Base-by-base conservation (phyloP, 2,888 invertebrate species). In the Frankliniella fusca region DNA sequence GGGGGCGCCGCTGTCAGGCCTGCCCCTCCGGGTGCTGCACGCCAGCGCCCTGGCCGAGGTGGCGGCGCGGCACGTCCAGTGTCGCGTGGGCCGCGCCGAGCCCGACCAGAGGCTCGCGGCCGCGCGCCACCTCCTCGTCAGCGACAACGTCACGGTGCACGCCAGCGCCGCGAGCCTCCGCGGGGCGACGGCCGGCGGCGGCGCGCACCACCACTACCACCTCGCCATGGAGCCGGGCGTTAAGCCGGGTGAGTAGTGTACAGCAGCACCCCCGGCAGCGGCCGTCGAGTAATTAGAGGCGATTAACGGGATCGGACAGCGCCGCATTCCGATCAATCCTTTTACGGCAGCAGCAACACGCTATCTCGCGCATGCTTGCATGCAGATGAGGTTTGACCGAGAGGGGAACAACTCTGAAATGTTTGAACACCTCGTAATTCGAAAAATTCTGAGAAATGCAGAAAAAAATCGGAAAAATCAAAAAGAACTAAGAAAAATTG, bases 141-240 rank as follows among this genome's bases (percentile, higher is more conserved):
- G 83, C 80, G 83, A 84, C 80, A 84, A 84, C 80, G 81, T 84
- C 8, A 83, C 83, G 28, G 83, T 84, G 50, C 76, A 81, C 48
- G 80, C 80, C 23, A 28, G 80, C n/a, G 61, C 80, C 12, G 82
- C 82, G 76, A 20, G 38, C 23, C 3, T 23, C 54, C n/a, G 11
- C 23, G 11, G 1, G 12, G 70, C 23, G 23, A 89, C 90, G 12
- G 90, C 91, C 84, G 92, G 92, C 84, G 91, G 91, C 85, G 90
- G 89, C 11, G 89, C 91, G 91, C 85, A 90, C 89, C 11, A 89
- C 84, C 91, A 91, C 81, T 93, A 93, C 86, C 92, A 91, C 86
- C 90, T 93, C 82, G 88, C 90, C 61, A 84, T 88, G 18, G 87
- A 87, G 83, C 38, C 65, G 85, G 86, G 12, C 86, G 86, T 79